phyloP scores from a whole-genome alignment of 2,113 vertebrate species.

The Seriola dumerili region DNA sequence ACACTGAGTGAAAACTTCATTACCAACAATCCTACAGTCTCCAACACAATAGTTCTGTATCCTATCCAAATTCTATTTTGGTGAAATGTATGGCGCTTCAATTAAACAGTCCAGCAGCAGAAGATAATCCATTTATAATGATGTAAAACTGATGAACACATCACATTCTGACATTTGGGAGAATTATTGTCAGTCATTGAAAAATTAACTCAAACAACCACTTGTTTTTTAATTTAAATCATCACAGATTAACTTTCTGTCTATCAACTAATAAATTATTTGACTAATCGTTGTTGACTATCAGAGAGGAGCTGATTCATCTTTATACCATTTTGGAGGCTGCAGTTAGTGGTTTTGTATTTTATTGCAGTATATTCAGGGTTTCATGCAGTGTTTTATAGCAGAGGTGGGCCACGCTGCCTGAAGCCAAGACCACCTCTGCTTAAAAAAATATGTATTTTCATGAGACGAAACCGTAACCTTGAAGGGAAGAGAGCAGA shows the following conservation, averaged over 20 bases:
- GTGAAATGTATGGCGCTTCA: neutral
- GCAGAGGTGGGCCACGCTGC: neutral
- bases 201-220: neutral
- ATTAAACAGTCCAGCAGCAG: too few species aligned
- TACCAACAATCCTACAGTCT: neutral
- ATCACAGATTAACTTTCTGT: neutral
- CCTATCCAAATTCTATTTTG: neutral
- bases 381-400: neutral
- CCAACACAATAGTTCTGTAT: neutral
- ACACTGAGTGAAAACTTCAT: neutral
- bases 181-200: neutral
- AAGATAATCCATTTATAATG: neutral
- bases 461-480: neutral
- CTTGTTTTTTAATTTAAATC: neutral
- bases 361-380: neutral
- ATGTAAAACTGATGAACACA: neutral
- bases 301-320: neutral
- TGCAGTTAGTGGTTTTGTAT: slow-evolving; percentile 13
- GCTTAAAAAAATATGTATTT: neutral
- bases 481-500: neutral
- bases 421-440: neutral
- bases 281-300: neutral
- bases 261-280: neutral
- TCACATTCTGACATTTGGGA: neutral
- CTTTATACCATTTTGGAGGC: neutral